Percentiles rank a stretch among this genome's conserved stretches.
phyloP scores from a whole-genome alignment of 2,113 vertebrate species.

The Cyprinodon variegatus region DNA sequence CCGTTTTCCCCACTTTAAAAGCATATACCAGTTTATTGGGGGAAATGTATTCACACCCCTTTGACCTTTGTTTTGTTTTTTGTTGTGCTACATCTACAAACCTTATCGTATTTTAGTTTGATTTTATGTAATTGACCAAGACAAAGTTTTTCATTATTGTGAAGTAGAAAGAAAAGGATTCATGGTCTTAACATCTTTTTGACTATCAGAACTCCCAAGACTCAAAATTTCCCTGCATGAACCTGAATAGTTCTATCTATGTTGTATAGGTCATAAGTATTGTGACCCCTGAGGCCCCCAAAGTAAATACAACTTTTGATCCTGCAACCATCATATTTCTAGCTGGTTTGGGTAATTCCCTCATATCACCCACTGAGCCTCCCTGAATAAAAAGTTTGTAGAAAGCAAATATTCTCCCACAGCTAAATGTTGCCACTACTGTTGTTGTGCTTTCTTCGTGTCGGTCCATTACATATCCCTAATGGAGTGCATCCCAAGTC shows the following conservation, averaged over 20 bases:
- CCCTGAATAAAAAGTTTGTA: background rate
- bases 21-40: background rate
- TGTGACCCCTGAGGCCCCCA: too few species aligned
- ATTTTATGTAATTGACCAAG: background rate
- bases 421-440: background rate
- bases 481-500: background rate
- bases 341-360: too few species aligned
- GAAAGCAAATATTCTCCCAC: background rate
- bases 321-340: too few species aligned
- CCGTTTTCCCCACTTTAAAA: conserved; percentile 6
- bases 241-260: too few species aligned
- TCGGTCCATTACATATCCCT: background rate
- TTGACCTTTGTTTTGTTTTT: background rate
- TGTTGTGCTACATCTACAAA: background rate
- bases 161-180: background rate
- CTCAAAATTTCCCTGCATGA: too few species aligned
- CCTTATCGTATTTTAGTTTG: background rate
- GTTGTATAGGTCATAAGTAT: too few species aligned
- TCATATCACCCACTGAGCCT: background rate
- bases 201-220: background rate
- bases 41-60: background rate
- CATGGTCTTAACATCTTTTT: background rate
- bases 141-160: background rate
- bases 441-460: background rate
- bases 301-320: too few species aligned